phyloP scores from a whole-genome alignment of 2,113 vertebrate genomes.

The Leiothrix lutea region DNA sequence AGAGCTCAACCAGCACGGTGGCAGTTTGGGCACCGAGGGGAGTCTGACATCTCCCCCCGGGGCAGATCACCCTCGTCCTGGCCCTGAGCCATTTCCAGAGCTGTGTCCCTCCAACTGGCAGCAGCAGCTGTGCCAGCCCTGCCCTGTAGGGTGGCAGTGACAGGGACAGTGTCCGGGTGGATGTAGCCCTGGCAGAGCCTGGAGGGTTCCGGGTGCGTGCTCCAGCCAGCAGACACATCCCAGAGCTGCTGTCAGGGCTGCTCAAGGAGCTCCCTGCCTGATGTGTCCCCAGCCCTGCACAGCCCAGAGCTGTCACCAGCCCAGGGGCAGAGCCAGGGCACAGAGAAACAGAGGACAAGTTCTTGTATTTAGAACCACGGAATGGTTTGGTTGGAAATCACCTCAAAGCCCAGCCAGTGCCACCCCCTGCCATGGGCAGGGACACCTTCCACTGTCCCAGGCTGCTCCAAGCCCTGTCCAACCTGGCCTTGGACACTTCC shows the following conservation, averaged over 20 bases:
- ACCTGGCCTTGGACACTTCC: accelerated
- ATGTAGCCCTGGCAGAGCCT: neutral
- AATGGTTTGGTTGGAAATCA: neutral
- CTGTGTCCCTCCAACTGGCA: neutral
- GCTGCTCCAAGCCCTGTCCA: neutral
- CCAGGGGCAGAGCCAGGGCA: neutral
- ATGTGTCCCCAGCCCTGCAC: neutral
- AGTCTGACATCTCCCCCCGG: neutral
- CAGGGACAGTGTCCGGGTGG: neutral
- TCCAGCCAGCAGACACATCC: neutral
- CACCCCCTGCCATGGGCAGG: neutral
- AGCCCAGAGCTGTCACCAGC: neutral
- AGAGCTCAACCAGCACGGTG: neutral
- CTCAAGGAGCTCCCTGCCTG: neutral
- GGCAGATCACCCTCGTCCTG: neutral
- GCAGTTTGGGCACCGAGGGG: neutral
- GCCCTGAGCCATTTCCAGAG: neutral
- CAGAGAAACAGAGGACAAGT: neutral
- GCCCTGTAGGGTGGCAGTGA: neutral
- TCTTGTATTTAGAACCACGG: neutral
- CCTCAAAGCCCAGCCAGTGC: accelerated
- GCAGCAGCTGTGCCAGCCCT: neutral
- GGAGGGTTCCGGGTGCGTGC: accelerated
- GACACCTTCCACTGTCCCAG: neutral
- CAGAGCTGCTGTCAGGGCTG: neutral